Evolutionary conservation across 1,140 invertebrate species (phyloP).

Genomic region (Pristionchus pacificus): DNA sequence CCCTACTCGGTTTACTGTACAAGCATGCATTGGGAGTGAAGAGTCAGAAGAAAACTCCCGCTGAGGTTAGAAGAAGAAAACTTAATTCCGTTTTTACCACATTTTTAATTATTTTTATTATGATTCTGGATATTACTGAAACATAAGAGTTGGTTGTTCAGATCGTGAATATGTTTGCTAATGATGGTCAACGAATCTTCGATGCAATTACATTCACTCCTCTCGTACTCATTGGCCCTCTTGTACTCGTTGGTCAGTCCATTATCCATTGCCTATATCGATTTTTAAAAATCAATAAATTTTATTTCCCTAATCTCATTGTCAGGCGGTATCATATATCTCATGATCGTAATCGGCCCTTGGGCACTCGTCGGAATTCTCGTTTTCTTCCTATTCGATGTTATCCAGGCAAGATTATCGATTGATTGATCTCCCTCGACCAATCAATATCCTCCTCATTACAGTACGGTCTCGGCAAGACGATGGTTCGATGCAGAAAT

Average conservation of each 20-base stretch:
- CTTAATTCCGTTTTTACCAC: not conserved
- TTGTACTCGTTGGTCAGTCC: slow-evolving; percentile 62
- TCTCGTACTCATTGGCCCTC: slow-evolving; percentile 67
- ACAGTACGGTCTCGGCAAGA: slow-evolving; percentile 60
- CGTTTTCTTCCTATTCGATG: slow-evolving; percentile 68
- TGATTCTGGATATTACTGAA: too few relatives aligned
- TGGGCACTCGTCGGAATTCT: slow-evolving; percentile 66
- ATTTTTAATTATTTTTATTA: not conserved
- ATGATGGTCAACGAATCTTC: slow-evolving; percentile 69
- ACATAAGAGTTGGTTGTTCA: slow-evolving; percentile 55
- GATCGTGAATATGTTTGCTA: slow-evolving; percentile 70
- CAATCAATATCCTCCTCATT: slow-evolving; percentile 34
- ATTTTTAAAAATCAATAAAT: not conserved
- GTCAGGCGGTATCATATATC: slow-evolving; percentile 63
- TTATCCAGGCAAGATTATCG: slow-evolving; percentile 65
- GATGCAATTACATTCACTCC: slow-evolving; percentile 67
- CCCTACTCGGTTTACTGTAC: slow-evolving; percentile 66
- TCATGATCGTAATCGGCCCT: slow-evolving; percentile 66
- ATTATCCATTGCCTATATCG: not conserved
- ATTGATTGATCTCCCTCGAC: not conserved
- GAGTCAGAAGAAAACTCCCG: slow-evolving; percentile 64
- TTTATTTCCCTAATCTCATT: not conserved
- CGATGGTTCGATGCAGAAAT: slow-evolving; percentile 57
- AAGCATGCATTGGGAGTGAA: slow-evolving; percentile 67
- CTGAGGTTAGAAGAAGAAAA: slow-evolving; percentile 62